Evolutionary conservation across 1,140 invertebrate genomes (phyloP).

Genomic region (Adelges cooleyi): DNA sequence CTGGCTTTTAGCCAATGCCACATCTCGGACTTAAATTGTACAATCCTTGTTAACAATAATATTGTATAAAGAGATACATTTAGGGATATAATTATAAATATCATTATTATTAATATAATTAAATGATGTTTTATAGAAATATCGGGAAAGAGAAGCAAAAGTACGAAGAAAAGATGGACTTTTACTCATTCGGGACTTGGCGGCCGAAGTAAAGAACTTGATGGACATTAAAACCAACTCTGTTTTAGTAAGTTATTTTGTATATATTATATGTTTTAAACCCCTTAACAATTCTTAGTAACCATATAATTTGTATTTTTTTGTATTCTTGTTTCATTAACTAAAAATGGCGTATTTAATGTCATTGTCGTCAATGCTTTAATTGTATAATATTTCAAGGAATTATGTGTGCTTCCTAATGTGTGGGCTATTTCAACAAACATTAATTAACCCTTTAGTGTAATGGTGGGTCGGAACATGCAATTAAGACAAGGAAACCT

Average conservation of each 20-base stretch:
- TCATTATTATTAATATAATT: background rate
- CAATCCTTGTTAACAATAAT: no score
- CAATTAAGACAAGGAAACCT: background rate
- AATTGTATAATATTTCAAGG: no score
- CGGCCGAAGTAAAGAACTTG: slow-evolving; percentile 74
- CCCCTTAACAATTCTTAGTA: background rate
- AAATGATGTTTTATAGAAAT: slow-evolving; percentile 49
- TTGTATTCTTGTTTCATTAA: no score
- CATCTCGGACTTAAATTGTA: no score
- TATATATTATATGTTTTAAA: background rate
- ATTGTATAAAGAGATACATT: no score
- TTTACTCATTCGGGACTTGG: slow-evolving; percentile 66
- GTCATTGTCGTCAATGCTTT: no score
- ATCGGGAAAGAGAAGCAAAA: slow-evolving; percentile 56
- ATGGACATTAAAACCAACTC: slow-evolving; percentile 83
- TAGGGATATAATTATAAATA: no score
- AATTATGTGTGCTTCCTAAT: no score
- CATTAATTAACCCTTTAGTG: slow-evolving; percentile 4
- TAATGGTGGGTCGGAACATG: background rate
- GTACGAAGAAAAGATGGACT: slow-evolving; percentile 70
- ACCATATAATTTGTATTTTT: no score
- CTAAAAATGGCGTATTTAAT: no score
- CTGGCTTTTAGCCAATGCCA: no score
- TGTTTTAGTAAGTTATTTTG: slow-evolving; percentile 58
- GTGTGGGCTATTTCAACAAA: no score